Base-by-base conservation (phyloP, 1,140 invertebrate genomes). In the Armadillidium nasatum region DNA sequence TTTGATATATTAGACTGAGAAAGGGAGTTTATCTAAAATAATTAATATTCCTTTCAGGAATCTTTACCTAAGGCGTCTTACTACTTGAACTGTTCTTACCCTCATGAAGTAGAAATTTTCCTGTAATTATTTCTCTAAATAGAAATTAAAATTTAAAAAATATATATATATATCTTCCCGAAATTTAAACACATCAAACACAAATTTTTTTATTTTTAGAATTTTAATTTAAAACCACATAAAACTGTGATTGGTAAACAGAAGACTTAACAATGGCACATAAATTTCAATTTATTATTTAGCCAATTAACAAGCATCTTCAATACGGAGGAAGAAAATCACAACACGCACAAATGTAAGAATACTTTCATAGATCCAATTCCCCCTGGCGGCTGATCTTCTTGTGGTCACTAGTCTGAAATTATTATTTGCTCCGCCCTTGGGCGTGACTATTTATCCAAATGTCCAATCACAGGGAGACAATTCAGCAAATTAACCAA, bases 401-500 rank as follows among this genome's bases (percentile, higher is more conserved):
- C 50, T 60, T 60, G 50, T 60, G 50, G 50, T 60, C 50, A 60
- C 50, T 60, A 60, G 50, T 7, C 19, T 60, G 50, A 60, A 60
- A 60, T 60, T 60, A 60, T 60, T 3, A 60, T 15, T 60, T 60
- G 50, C 50, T 60, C 50, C 50, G 50, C 50, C 50, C 50, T 15
- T 60, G 50, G 50, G 50, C 50, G 50, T 60, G 50, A 60, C 50
- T 60, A 60, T 60, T 60, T 60, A 15, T 13, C 50, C 11, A 60
- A 60, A 15, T 60, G 7, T 4, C 50, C 50, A 60, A 60, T 60
- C 50, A 60, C 11, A 19, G 7, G 19, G 50, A 15, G 19, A 60
- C 50, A 15, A 60, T 60, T 60, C 50, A 60, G 19, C 50, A 60
- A 60, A 60, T 60, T 60, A 60, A 60, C 50, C 50, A 60, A 60